Base-by-base conservation (phyloP, 2,797 vertebrate species). In the Diplodus puntazzo region DNA sequence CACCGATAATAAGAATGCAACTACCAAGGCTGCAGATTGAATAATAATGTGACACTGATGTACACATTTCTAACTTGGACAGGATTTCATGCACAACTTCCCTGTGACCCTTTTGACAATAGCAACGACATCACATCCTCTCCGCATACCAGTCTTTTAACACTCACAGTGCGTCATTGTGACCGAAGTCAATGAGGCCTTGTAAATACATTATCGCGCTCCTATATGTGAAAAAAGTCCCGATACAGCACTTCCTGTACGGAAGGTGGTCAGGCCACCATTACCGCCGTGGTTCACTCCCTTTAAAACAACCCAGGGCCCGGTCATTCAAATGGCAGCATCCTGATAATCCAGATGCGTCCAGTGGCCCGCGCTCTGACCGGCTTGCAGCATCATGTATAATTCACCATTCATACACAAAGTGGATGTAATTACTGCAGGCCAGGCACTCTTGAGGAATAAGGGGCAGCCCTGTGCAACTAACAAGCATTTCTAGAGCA, bases 301-400 rank as follows among this genome's bases (percentile, higher is more conserved):
- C 45, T 60, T 69, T 30, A 82, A 83, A 75, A 73, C 64, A 66
- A 30, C 49, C 42, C 23, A 16, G 9, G 23, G 66, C 18, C 42
- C 27, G 23, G 54, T 13, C 21, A 21, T 81, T 82, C 46, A 80
- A 64, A 75, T 54, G 13, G 83, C 71, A 78, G 34, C 78, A 73
- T 82, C 58, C 63, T 65, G 59, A 89, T 82, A 82, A 84, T 87
- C 80, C 76, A 79, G 81, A 80, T 84, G 77, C 85, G 74, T 83
- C 87, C 69, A 75, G 63, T 77, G 73, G 65, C 42, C 54, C 13
- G 20, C 58, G 75, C 81, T 81, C 65, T 79, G 46, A 69, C 48
- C 18, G 61, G 73, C 69, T 78, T 74, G 78, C 76, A 74, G 73
- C 69, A 71, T 78, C 62, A 91, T 87, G 68, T 82, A 86, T 84